Conservation (phyloP, 2,113 vertebrate genomes). For the Corythoichthys haematopterus region DNA sequence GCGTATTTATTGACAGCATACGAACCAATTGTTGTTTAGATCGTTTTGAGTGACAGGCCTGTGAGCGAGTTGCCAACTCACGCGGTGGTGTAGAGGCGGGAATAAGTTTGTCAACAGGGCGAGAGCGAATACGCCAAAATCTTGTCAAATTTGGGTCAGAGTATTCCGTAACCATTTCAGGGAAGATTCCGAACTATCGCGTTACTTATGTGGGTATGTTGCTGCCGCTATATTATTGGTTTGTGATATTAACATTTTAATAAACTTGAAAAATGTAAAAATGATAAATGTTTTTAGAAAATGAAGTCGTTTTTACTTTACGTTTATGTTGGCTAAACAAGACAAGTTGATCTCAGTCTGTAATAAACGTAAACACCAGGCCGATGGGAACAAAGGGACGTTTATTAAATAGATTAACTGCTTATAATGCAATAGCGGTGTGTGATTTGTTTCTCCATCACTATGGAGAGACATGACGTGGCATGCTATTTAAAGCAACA, state of each 20-base stretch:
- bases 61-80: constrained; percentile 40
- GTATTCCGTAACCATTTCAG: background rate
- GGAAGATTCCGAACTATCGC: background rate
- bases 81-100: constrained; percentile 23
- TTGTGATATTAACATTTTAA: background rate
- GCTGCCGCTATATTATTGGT: background rate
- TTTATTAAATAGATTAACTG: constrained; percentile 21
- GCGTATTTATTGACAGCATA: constrained; percentile 50
- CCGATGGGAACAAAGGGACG: constrained; percentile 21
- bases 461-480: constrained; percentile 26
- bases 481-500: constrained; percentile 50
- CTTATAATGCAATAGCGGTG: background rate
- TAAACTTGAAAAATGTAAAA: background rate
- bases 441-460: constrained; percentile 27
- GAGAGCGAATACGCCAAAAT: constrained; percentile 36
- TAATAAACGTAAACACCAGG: background rate
- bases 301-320: background rate
- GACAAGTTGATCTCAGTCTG: background rate
- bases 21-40: constrained; percentile 44
- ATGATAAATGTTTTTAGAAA: background rate
- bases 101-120: constrained; percentile 64
- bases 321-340: background rate
- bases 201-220: background rate
- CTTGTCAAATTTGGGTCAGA: constrained; percentile 19
- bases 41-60: constrained; percentile 20